Base-by-base conservation (phyloP, 2,113 vertebrate species). In the Lynx canadensis region DNA sequence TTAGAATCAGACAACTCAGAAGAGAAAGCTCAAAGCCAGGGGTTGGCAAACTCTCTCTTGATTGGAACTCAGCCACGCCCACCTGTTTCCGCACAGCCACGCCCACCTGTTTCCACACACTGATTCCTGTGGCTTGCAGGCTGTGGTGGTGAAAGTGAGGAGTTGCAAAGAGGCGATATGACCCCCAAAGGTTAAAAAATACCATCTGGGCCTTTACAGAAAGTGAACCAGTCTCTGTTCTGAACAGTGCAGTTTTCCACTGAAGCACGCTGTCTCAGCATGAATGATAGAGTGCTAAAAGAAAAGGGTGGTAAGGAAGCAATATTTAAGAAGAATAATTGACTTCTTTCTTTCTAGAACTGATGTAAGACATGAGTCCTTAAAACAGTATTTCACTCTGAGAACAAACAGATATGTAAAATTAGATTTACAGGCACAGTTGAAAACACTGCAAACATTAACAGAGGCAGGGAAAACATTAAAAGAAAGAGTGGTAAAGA, bases 31-130 rank as follows among this genome's bases (percentile, higher is more conserved):
- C n/a, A 23, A 73, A 84, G 25, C 16, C 48, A 45, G 25, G 31
- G 45, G 15, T 1, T 23, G 23, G 8, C 55, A 57, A 66, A 13
- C 16, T 8, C 7, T 9, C 27, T 18, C 50, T 5, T 6, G 31
- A 12, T 5, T 38, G 4, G 60, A 31, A 50, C 29, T 52, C 0
- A 73, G 38, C 50, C 11, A 11, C 0, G 0, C 2, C 21, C 6
- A 4, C 19, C 1, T 0, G 0, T 41, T 50, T 19, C 74, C 45
- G 5, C 23, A 7, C 41, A 45, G 41, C 7, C 41, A 45, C 41
- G 0, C 2, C 21, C 6, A 4, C 19, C 1, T 0, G 0, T 36
- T 50, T 19, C 74, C 45, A 3, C 23, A 1, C n/a, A 3, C 3
- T 5, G 23, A 27, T 29, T 7, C 0, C 6, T 7, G 57, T 9